Evolutionary conservation across 2,888 invertebrate genomes (phyloP).

Genomic region (Bimastos eiseni): DNA sequence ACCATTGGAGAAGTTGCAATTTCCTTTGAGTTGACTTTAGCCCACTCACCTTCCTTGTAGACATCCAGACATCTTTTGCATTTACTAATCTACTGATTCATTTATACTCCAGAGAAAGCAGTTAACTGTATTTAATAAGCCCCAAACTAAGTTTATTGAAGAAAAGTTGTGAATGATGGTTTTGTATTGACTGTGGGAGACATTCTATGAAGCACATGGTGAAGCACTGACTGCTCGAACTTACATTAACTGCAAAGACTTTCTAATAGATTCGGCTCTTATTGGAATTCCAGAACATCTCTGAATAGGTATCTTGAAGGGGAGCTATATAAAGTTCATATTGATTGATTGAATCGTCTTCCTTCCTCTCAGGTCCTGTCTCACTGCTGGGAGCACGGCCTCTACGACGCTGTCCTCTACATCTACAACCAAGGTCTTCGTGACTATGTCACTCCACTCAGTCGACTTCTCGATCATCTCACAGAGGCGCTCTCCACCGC

Average conservation of each 20-base stretch:
- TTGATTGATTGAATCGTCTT: neutral
- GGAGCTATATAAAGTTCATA: neutral
- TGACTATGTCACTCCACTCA: constrained; percentile 76
- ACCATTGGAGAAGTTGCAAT: no score
- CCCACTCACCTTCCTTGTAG: no score
- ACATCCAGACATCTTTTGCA: no score
- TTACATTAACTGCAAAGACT: neutral
- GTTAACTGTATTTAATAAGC: no score
- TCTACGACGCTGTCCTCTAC: constrained; percentile 75
- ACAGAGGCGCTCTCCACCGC: constrained; percentile 58
- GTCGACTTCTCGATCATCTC: constrained; percentile 63
- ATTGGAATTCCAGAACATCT: neutral
- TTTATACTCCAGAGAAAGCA: no score
- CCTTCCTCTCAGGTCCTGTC: constrained; percentile 64
- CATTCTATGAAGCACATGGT: no score
- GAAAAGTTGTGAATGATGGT: no score
- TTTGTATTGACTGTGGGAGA: neutral
- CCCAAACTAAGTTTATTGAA: no score
- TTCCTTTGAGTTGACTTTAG: no score
- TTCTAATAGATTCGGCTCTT: neutral
- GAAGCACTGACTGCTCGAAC: neutral
- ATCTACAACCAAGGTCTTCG: constrained; percentile 77
- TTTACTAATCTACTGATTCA: no score
- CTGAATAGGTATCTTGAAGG: no score
- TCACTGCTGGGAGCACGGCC: constrained; percentile 68